Evolutionary conservation across 2,888 invertebrate species (phyloP).

Genomic region (Hirtodrosophila trivittata): DNA sequence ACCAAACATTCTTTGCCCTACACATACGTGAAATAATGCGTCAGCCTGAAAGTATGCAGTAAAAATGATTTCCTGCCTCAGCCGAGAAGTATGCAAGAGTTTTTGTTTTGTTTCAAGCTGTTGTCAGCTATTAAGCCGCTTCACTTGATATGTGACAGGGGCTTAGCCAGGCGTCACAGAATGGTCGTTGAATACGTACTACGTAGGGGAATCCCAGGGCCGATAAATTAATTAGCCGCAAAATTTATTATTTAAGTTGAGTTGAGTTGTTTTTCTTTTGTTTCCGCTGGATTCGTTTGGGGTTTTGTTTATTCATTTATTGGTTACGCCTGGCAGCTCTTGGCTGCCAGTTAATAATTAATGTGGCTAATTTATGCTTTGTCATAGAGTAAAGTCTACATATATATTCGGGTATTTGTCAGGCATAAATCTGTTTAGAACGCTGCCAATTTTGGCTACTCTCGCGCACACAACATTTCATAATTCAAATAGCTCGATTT

Average conservation of each 20-base stretch:
- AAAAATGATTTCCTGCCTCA: constrained; percentile 5
- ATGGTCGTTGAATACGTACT: constrained; percentile 9
- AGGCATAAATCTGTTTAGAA: constrained; percentile 50
- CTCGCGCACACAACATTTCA: constrained; percentile 33
- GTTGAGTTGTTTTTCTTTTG: constrained; percentile 22
- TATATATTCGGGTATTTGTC: constrained; percentile 52
- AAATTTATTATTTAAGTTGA: constrained; percentile 64
- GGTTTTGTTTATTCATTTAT: constrained; percentile 49
- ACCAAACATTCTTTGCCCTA: too few relatives aligned
- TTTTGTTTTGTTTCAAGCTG: not conserved
- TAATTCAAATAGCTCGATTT: constrained; percentile 69
- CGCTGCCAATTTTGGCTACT: constrained; percentile 21
- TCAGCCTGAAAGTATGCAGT: constrained; percentile 24
- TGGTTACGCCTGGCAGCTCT: constrained; percentile 31
- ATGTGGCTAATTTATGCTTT: constrained; percentile 70
- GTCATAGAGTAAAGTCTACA: constrained; percentile 47
- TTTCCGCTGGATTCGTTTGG: constrained; percentile 16
- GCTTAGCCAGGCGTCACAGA: constrained; percentile 16
- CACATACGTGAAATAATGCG: not conserved
- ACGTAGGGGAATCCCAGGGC: constrained; percentile 15
- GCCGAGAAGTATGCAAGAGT: constrained; percentile 24
- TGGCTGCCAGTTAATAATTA: constrained; percentile 60
- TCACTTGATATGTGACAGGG: constrained; percentile 14
- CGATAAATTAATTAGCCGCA: constrained; percentile 71
- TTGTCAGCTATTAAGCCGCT: not conserved